phyloP scores from a whole-genome alignment of 2,113 vertebrate species.

The Penelope pileata region DNA sequence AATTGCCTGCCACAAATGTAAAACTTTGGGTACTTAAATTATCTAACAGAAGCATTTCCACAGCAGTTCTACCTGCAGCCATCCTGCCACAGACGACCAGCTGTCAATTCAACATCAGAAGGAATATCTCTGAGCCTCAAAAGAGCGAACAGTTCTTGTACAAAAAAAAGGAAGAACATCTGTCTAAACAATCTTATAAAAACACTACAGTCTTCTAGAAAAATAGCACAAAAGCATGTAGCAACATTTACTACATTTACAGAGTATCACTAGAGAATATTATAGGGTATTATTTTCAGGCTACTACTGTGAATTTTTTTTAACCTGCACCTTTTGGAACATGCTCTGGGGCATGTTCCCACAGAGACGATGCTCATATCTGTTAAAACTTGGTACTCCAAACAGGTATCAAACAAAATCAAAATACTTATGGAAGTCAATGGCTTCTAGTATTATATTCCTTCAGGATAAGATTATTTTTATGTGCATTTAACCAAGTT shows the following conservation, averaged over 20 bases:
- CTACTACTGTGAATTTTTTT: not conserved
- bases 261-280: not conserved
- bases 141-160: slow-evolving; percentile 24
- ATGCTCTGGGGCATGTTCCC: not conserved
- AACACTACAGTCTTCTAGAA: not conserved
- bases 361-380: not conserved
- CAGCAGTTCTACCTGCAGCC: slow-evolving; percentile 49
- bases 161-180: slow-evolving; percentile 22
- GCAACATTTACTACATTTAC: not conserved
- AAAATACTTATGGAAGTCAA: not conserved
- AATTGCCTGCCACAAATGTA: not conserved
- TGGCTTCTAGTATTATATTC: not conserved
- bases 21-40: slow-evolving; percentile 18
- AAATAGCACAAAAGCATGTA: slow-evolving; percentile 2
- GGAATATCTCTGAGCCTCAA: slow-evolving; percentile 29
- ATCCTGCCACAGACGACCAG: slow-evolving; percentile 24
- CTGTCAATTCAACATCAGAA: slow-evolving; percentile 53
- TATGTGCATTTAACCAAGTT: not conserved
- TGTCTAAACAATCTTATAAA: slow-evolving; percentile 41
- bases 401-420: not conserved
- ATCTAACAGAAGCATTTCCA: slow-evolving; percentile 27
- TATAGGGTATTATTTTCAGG: not conserved
- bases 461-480: not conserved
- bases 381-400: not conserved
- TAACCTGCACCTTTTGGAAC: not conserved